phyloP scores from a whole-genome alignment of 2,888 invertebrate species.

The Diogma glabrata region DNA sequence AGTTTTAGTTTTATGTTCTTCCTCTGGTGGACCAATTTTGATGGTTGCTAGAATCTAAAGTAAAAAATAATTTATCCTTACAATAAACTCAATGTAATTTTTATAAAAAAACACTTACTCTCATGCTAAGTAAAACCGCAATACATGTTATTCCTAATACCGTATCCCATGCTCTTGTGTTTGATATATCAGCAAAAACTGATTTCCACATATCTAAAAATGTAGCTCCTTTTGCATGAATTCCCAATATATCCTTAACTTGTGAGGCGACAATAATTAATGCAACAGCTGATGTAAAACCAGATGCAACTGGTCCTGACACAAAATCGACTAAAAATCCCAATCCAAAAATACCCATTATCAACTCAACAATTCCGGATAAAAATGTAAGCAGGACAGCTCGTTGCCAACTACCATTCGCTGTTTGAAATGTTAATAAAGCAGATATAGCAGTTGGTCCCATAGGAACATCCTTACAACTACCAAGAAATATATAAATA shows the following conservation, averaged over 20 bases:
- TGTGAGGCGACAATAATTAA: constrained; percentile 83
- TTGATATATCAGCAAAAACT: constrained; percentile 52
- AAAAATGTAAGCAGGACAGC: constrained; percentile 66
- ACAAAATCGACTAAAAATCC: constrained; percentile 84
- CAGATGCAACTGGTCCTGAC: constrained; percentile 78
- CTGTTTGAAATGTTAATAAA: constrained; percentile 68
- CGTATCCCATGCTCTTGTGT: constrained; percentile 59
- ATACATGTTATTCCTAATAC: constrained; percentile 66
- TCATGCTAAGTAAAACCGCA: constrained; percentile 58
- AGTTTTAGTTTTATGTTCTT: constrained; percentile 40
- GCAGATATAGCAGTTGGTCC: constrained; percentile 90
- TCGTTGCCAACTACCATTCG: constrained; percentile 44
- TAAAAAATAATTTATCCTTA: constrained; percentile 11
- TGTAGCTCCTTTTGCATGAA: constrained; percentile 57
- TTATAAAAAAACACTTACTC: constrained; percentile 43
- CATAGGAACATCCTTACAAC: constrained; percentile 83
- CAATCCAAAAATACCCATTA: constrained; percentile 73
- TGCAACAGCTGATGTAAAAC: constrained; percentile 83
- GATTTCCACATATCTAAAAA: constrained; percentile 68
- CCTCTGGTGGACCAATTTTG: constrained; percentile 45
- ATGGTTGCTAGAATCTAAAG: constrained; percentile 52
- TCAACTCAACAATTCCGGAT: constrained; percentile 58
- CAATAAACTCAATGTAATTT: not conserved
- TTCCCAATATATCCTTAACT: constrained; percentile 69
- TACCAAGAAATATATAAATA: constrained; percentile 81